A percentile compares a stretch with the other conserved stretches of the same genome.
Evolutionary conservation across 2,113 vertebrate species (phyloP).

Genomic region (Pseudorasbora parva): DNA sequence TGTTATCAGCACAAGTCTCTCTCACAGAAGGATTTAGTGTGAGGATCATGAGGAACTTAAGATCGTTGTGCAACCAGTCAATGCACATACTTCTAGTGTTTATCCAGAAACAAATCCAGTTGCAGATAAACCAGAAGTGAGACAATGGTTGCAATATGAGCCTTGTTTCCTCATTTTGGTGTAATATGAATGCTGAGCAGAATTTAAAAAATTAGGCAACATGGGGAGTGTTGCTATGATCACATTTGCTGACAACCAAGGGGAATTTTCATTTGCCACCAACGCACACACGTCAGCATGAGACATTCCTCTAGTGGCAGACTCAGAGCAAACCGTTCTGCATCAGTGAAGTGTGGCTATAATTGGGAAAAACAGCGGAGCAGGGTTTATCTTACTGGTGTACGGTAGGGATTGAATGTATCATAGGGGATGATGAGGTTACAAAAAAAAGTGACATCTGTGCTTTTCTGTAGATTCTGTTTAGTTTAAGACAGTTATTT

Average conservation of each 20-base stretch:
- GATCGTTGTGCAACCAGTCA: not conserved
- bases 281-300: not conserved
- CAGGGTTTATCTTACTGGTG: not conserved
- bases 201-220: not conserved
- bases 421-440: not conserved
- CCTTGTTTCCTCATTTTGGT: not conserved
- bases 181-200: not conserved
- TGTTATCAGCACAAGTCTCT: not conserved
- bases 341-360: too few relatives aligned
- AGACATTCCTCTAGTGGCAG: not conserved
- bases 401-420: not conserved
- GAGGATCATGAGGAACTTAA: not conserved
- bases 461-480: too few relatives aligned
- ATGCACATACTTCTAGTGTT: not conserved
- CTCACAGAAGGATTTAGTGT: not conserved
- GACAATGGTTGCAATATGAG: conserved; percentile 13
- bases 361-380: not conserved
- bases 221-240: not conserved
- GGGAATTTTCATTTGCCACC: not conserved
- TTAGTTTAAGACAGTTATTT: too few relatives aligned
- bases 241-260: not conserved
- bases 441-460: too few relatives aligned
- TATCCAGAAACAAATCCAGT: not conserved
- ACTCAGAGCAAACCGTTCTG: not conserved
- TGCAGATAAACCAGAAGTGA: conserved; percentile 21